Evolutionary conservation across 2,888 invertebrate species (phyloP).

Genomic region (Drosophila kuntzei): DNA sequence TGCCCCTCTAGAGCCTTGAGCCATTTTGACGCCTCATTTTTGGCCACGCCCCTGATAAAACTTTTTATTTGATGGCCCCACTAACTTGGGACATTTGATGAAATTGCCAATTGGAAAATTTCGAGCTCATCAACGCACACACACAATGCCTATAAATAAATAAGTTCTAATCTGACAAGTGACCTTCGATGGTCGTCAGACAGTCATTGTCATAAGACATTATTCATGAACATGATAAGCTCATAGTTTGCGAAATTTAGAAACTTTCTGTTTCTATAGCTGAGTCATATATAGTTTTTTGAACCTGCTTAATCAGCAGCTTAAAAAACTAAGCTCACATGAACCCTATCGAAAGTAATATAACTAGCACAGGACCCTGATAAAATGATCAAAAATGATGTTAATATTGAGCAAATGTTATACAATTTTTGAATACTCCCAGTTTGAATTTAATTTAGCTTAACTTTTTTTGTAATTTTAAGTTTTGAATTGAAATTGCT

Average conservation of each 20-base stretch:
- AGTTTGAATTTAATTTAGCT: too few relatives aligned
- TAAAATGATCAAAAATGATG: not conserved
- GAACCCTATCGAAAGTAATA: too few relatives aligned
- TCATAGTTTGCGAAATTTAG: slow-evolving; percentile 11
- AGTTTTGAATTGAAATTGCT: too few relatives aligned
- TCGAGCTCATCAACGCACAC: slow-evolving; percentile 11
- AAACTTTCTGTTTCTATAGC: slow-evolving; percentile 4
- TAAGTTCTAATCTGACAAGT: slow-evolving; percentile 39
- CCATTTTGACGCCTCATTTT: slow-evolving; percentile 59
- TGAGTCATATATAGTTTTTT: slow-evolving; percentile 19
- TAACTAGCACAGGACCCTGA: not conserved
- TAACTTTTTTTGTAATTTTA: too few relatives aligned
- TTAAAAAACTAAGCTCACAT: not conserved
- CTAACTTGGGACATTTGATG: slow-evolving; percentile 35
- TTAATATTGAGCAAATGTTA: too few relatives aligned
- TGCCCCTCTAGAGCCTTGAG: slow-evolving; percentile 16
- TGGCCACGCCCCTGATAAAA: slow-evolving; percentile 16
- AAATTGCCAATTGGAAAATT: slow-evolving; percentile 42
- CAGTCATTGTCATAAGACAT: slow-evolving; percentile 13
- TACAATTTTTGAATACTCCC: too few relatives aligned
- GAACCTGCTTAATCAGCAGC: not conserved
- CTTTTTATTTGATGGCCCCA: slow-evolving; percentile 39
- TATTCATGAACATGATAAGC: slow-evolving; percentile 37
- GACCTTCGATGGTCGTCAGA: slow-evolving; percentile 33
- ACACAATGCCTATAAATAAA: slow-evolving; percentile 29